Evolutionary conservation across 2,797 vertebrate species (phyloP).

Genomic region (Gadopsis marmoratus): DNA sequence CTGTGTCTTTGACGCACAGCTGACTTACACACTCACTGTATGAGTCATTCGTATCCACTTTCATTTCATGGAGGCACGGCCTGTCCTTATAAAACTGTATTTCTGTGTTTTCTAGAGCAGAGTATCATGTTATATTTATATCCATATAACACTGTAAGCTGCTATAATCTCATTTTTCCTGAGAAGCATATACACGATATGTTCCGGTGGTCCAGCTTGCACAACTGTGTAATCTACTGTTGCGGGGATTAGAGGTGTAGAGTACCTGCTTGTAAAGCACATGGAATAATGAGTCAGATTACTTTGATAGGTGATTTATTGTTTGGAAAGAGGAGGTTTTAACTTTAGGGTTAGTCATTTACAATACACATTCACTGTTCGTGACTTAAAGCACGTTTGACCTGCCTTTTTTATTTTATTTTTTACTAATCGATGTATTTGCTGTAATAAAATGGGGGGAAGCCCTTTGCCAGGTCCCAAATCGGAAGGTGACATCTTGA

Average conservation of each 20-base stretch:
- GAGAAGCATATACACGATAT: conserved; percentile 27
- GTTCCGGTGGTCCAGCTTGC: conserved; percentile 13
- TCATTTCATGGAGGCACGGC: conserved; percentile 36
- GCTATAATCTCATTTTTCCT: conserved; percentile 33
- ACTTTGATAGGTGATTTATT: conserved; percentile 5
- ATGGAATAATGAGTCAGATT: neutral
- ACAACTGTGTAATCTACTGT: conserved; percentile 37
- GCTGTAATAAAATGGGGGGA: neutral
- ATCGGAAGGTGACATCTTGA: neutral
- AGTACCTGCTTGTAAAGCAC: conserved; percentile 17
- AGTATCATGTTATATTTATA: conserved; percentile 41
- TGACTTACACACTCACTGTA: conserved; percentile 46
- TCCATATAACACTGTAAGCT: conserved; percentile 35
- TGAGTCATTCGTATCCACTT: conserved; percentile 59
- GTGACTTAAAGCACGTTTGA: neutral
- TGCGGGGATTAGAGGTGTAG: conserved; percentile 31
- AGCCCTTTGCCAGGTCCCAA: neutral
- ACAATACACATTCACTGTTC: neutral
- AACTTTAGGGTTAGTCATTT: neutral
- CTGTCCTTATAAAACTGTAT: conserved; percentile 45
- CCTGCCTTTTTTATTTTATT: too few species aligned
- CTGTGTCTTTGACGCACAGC: conserved; percentile 32
- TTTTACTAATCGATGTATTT: too few species aligned
- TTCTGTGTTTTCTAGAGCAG: conserved; percentile 48
- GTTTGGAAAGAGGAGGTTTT: neutral